These are phyloP conservation scores for Melierax canorus DNA, from an alignment of 2,113 vertebrate species.

Conservation along the genomic window DNA sequence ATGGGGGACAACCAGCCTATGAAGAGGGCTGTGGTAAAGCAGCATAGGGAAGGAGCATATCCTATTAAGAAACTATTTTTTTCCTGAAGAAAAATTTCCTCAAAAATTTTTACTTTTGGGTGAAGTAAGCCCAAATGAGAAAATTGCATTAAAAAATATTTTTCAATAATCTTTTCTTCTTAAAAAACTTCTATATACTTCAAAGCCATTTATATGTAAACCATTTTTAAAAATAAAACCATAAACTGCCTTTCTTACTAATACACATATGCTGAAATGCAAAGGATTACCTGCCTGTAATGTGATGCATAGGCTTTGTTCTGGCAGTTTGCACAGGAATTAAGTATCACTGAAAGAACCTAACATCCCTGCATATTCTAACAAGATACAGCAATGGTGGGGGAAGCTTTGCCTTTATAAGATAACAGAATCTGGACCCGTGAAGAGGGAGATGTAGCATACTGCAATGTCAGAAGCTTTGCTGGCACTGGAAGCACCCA, in stretches of 20 bases:
- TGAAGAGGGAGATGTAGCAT: background rate
- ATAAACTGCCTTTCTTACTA: background rate
- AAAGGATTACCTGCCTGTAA: background rate
- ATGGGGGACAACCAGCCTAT: background rate
- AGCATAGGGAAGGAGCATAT: background rate
- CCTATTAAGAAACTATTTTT: background rate
- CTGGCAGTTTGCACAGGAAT: background rate
- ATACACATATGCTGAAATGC: background rate
- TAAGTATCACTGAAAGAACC: background rate
- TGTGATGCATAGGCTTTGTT: background rate
- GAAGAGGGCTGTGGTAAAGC: background rate
- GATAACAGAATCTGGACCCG: fast-evolving
- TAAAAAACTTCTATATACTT: background rate
- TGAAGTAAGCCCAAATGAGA: background rate
- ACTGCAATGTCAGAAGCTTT: background rate
- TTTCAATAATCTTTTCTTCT: background rate
- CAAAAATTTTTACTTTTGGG: background rate
- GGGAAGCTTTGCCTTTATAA: background rate
- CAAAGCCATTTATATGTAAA: background rate
- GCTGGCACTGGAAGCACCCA: background rate
- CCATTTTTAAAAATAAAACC: background rate
- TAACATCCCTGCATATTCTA: background rate
- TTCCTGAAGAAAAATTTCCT: background rate
- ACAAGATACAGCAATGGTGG: background rate
- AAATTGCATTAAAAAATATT: background rate